phyloP scores from a whole-genome alignment of 2,797 vertebrate species.

The Girardinus metallicus region DNA sequence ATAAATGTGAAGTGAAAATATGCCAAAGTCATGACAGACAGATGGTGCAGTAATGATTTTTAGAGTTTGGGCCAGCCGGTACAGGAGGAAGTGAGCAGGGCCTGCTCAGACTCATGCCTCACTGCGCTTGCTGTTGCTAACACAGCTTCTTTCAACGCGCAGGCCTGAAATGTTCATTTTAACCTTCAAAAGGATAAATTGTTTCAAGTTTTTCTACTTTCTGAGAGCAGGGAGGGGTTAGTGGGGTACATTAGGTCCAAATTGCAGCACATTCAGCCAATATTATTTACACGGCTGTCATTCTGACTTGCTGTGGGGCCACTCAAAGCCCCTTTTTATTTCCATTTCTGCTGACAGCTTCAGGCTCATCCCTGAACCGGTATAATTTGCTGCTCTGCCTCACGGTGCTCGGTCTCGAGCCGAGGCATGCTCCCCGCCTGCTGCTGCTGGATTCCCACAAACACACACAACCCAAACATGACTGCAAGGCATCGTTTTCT shows the following conservation, averaged over 20 bases:
- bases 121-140: slow-evolving; percentile 53
- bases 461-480: slow-evolving; percentile 9
- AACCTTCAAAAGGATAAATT: slow-evolving; percentile 72
- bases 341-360: slow-evolving; percentile 70
- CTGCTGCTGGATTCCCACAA: slow-evolving; percentile 19
- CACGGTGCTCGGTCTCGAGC: slow-evolving; percentile 43
- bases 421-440: slow-evolving; percentile 21
- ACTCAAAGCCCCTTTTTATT: slow-evolving; percentile 61
- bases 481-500: slow-evolving; percentile 32
- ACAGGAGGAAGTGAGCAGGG: slow-evolving; percentile 52
- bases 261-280: slow-evolving; percentile 61
- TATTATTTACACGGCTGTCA: slow-evolving; percentile 78
- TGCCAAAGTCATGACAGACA: slow-evolving; percentile 71
- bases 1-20: slow-evolving; percentile 70
- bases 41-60: slow-evolving; percentile 75
- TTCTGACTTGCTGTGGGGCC: slow-evolving; percentile 56
- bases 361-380: slow-evolving; percentile 69
- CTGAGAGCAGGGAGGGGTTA: slow-evolving; percentile 31
- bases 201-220: slow-evolving; percentile 22
- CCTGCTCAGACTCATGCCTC: slow-evolving; percentile 58
- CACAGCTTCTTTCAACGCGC: slow-evolving; percentile 37
- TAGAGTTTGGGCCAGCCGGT: slow-evolving; percentile 45
- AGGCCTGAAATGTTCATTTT: slow-evolving; percentile 44
- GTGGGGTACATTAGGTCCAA: slow-evolving; percentile 60
- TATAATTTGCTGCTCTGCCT: slow-evolving; percentile 64